Conservation (phyloP, 2,888 invertebrate genomes). For the Apodemia duryi region DNA sequence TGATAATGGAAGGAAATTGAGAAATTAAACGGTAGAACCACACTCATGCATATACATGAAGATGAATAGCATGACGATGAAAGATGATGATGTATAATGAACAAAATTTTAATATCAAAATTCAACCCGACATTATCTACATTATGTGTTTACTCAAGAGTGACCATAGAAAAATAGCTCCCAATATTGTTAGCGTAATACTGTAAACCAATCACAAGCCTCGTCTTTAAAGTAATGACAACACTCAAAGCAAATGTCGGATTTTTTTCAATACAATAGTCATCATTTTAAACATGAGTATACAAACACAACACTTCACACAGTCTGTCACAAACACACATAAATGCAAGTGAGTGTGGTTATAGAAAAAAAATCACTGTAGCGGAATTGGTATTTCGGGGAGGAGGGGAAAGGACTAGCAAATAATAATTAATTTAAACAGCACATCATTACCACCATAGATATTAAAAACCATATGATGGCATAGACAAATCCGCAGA, state of each 20-base stretch:
- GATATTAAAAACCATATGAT: conserved; percentile 54
- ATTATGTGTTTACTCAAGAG: conserved; percentile 33
- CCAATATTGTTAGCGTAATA: conserved; percentile 56
- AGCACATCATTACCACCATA: conserved; percentile 46
- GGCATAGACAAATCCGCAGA: conserved; percentile 49
- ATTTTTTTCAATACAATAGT: conserved; percentile 44
- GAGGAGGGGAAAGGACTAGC: neutral
- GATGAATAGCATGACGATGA: conserved; percentile 29
- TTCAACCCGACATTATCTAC: conserved; percentile 69
- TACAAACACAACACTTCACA: conserved; percentile 28
- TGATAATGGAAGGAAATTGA: conserved; percentile 37
- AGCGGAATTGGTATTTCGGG: conserved; percentile 53
- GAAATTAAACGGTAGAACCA: conserved; percentile 55
- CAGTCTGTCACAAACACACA: conserved; percentile 39
- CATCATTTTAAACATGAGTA: conserved; percentile 31
- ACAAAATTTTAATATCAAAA: conserved; percentile 45
- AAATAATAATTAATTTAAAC: conserved; percentile 28
- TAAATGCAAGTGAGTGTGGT: conserved; percentile 79
- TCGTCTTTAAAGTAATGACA: conserved; percentile 61
- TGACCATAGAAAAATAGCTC: conserved; percentile 34
- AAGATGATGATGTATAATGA: conserved; percentile 37
- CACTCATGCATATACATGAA: conserved; percentile 73
- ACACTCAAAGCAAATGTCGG: conserved; percentile 72
- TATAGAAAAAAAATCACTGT: conserved; percentile 59
- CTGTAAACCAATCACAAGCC: conserved; percentile 78